Base-by-base conservation (phyloP, 1,140 invertebrate genomes). In the Centruroides sculpturatus region DNA sequence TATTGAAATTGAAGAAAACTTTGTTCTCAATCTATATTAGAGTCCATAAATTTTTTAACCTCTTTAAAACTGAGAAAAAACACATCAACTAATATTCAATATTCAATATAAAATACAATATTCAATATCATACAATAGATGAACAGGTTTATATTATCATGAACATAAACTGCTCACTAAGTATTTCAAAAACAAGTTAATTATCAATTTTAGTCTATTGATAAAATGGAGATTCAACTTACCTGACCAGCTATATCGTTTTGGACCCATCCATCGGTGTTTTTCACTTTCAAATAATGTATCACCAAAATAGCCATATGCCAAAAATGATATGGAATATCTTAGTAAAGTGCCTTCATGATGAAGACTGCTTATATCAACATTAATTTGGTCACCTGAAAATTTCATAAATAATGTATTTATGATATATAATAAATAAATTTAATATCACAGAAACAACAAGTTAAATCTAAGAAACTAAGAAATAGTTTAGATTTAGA, bases 301-400 rank as follows among this genome's bases (percentile, higher is more conserved):
- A 74, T 94, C 89, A 3, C 91, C 91, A 65, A 93, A 79, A 71
- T 88, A 92, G 10, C 90, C 90, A 72, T 93, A 94, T 59, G 85
- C 87, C 11, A 92, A 75, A 57, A 91, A 83, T 63, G 87, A 87
- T 9, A 87, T 84, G 67, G 83, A 87, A 66, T 87, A 82, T 59
- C 84, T 76, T 7, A 89, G 69, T 23, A 92, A 74, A 10, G 73
- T 73, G 8, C 78, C 75, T 59, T 81, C 77, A 67, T 79, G 81
- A 73, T 87, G 84, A 23, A 92, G 81, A 55, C 86, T 85, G 55
- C 84, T 85, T 49, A 90, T 78, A 74, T 92, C 89, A 50, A 70
- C 63, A 47, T 62, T 64, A 57, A 73, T 60, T 64, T 56, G 12
- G 23, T 34, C 47, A 54, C 66, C 66, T 65, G 57, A n/a, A 64